These are phyloP conservation scores for Synanthedon formicaeformis DNA, from an alignment of 2,888 invertebrate species.

Conservation along the genomic window DNA sequence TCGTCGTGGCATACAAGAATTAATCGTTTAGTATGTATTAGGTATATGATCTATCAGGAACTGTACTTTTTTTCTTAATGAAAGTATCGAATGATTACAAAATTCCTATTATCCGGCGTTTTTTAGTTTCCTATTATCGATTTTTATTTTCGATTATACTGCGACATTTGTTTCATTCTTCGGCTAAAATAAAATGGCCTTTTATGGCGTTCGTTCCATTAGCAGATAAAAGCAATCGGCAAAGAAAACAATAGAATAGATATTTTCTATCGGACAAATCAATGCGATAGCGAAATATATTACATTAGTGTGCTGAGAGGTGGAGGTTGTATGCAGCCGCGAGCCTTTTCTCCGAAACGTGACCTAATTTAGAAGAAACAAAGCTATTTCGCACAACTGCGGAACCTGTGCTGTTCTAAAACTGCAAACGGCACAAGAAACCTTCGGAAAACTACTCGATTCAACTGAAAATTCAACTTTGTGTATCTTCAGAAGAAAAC, in stretches of 20 bases:
- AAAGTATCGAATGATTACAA: too few species aligned
- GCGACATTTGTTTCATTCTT: too few species aligned
- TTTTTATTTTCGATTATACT: too few species aligned
- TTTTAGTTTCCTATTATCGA: too few species aligned
- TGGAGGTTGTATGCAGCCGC: conserved; percentile 30
- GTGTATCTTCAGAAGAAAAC: conserved; percentile 20
- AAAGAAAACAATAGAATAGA: background rate
- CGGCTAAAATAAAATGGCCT: too few species aligned
- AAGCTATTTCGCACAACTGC: conserved; percentile 32
- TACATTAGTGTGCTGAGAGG: conserved; percentile 21
- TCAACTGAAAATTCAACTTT: conserved; percentile 22
- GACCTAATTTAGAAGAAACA: conserved; percentile 57
- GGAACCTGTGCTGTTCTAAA: conserved; percentile 11
- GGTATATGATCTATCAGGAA: too few species aligned
- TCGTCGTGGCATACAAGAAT: too few species aligned
- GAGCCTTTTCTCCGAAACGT: conserved; percentile 35
- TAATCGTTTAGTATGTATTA: too few species aligned
- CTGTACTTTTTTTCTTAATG: too few species aligned
- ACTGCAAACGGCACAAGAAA: conserved; percentile 20
- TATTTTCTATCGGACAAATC: background rate
- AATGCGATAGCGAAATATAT: conserved; percentile 19
- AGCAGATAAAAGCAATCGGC: too few species aligned
- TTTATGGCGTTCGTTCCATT: too few species aligned
- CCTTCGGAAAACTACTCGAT: conserved; percentile 17
- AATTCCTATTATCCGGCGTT: too few species aligned